A percentile compares a stretch with the other conserved stretches of the same genome.
These are phyloP conservation scores for Myotis yumanensis DNA, from an alignment of 2,113 vertebrate genomes.

Conservation along the genomic window DNA sequence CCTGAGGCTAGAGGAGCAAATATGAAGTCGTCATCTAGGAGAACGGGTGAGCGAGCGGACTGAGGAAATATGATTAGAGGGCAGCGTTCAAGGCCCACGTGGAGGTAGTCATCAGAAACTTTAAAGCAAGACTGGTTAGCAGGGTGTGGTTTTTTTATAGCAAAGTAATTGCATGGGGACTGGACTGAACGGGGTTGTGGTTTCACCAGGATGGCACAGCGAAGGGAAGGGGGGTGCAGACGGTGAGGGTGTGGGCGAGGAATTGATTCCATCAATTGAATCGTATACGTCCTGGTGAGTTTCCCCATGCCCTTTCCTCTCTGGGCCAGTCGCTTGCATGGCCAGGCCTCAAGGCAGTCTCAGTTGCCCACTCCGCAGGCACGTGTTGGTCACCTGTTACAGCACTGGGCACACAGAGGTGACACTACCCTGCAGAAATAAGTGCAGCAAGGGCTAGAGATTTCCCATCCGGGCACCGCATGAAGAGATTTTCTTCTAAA, in stretches of 20 bases:
- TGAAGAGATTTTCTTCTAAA: background rate
- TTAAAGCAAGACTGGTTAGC: background rate
- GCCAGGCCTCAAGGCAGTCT: background rate
- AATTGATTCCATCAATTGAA: background rate
- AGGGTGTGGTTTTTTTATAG: background rate
- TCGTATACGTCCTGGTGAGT: too few species aligned
- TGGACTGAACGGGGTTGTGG: background rate
- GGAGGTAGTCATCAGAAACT: background rate
- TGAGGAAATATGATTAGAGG: background rate
- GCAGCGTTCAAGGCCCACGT: background rate
- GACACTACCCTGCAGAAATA: background rate
- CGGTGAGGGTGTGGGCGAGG: background rate
- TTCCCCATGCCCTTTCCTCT: too few species aligned
- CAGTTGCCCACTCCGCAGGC: background rate
- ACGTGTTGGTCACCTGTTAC: accelerated
- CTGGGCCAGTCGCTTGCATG: background rate
- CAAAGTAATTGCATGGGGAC: background rate
- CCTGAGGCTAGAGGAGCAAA: background rate
- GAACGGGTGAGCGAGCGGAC: background rate
- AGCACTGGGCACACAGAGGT: background rate
- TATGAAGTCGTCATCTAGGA: background rate
- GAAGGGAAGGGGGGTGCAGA: background rate
- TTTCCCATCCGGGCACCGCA: background rate
- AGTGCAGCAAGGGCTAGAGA: background rate
- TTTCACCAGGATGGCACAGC: background rate